Evolutionary conservation across 2,888 invertebrate genomes (phyloP).

Genomic region (Vesta saturnalis): DNA sequence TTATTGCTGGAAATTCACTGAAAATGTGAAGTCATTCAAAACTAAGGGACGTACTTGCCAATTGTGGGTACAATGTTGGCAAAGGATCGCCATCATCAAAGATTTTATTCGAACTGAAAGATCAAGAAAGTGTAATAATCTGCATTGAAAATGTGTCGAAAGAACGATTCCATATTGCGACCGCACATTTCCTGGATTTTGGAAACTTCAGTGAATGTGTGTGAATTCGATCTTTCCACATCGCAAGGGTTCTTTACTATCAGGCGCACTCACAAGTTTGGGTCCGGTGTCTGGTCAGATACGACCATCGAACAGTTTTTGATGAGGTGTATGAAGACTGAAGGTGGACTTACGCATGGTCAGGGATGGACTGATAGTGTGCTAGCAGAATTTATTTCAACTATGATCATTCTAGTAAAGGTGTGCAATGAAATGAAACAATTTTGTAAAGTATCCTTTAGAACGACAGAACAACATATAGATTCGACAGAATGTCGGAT

Average conservation of each 20-base stretch:
- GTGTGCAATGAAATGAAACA: constrained; percentile 45
- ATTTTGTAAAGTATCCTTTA: constrained; percentile 44
- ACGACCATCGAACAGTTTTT: constrained; percentile 17
- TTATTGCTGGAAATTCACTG: constrained; percentile 38
- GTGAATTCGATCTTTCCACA: constrained; percentile 41
- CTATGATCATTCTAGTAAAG: constrained; percentile 44
- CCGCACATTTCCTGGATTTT: constrained; percentile 48
- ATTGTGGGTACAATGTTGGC: no score
- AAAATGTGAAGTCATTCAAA: constrained; percentile 35
- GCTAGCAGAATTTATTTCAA: constrained; percentile 46
- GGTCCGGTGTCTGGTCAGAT: constrained; percentile 10
- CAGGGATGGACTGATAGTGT: constrained; percentile 47
- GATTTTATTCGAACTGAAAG: constrained; percentile 51
- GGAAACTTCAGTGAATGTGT: constrained; percentile 38
- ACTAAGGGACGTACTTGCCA: constrained; percentile 43
- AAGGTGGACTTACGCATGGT: constrained; percentile 45
- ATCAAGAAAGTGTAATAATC: constrained; percentile 49
- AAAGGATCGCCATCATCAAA: constrained; percentile 46
- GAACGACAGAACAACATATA: constrained; percentile 50
- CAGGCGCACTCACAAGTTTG: constrained; percentile 25
- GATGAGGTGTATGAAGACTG: constrained; percentile 30
- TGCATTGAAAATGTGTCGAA: constrained; percentile 43
- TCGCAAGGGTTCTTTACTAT: constrained; percentile 37
- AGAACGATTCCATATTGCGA: constrained; percentile 40
- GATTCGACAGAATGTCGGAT: constrained; percentile 50